Base-by-base conservation (phyloP, 2,888 invertebrate genomes). In the Pteria penguin region DNA sequence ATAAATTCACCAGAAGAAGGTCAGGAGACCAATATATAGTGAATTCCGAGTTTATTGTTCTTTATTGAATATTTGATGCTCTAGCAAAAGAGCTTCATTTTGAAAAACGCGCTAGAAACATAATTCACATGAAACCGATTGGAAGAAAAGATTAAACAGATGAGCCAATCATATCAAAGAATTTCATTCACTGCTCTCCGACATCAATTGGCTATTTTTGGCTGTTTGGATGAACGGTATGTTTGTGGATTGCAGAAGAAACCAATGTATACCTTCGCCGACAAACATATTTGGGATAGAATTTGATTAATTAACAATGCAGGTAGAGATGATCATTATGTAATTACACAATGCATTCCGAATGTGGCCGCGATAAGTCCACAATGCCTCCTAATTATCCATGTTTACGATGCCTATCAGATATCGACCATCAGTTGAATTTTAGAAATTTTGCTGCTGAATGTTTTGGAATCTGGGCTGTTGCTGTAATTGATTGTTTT, bases 191-290 rank as follows among this genome's bases (percentile, higher is more conserved):
- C 81, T 81, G 83, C 86, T 75, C 84, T 82, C 71, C 79, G 79
- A 78, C 79, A 85, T 86, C 82, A 82, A 83, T 82, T 85, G 83
- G 83, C 87, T 87, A 87, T 83, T 83, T 85, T 85, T 85, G 86
- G 86, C 85, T 80, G 85, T 83, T 75, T 82, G 83, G 80, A 84
- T 84, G 85, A 58, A 70, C 62, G 75, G 69, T 75, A 75, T 75
- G 75, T 69, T 70, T 86, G 86, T 85, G 83, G 82, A 84, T 76
- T 83, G 69, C 55, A 61, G 58, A 26, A 45, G 31, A 75, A 65
- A 22, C 18, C 61, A 27, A n/a, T 61, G 57, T 61, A 58, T 70
- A 29, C 36, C 22, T 24, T 22, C 32, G 2, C 52, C 22, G 52
- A 32, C 11, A 4, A 29, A n/a, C 63, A 2, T 8, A 29, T n/a